Evolutionary conservation across 1,140 invertebrate genomes (phyloP).

Genomic region (Calliphora vicina): DNA sequence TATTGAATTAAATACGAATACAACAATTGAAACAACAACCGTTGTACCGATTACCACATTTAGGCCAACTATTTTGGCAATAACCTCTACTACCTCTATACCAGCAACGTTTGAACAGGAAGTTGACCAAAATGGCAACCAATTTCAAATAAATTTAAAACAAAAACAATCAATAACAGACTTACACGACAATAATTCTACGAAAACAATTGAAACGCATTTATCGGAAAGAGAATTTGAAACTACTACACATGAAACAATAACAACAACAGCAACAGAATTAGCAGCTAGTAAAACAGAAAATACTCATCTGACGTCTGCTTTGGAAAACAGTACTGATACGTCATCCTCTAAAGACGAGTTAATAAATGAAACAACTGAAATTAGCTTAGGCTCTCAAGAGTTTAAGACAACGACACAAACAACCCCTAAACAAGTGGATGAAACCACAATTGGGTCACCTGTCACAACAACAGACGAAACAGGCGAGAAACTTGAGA

Average conservation of each 20-base stretch:
- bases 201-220: conserved; percentile 23
- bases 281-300: too few relatives aligned
- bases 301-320: not conserved
- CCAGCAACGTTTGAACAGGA: not conserved
- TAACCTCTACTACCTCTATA: not conserved
- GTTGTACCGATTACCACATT: conserved; percentile 10
- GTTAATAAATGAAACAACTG: not conserved
- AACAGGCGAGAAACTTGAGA: not conserved
- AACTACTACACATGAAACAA: not conserved
- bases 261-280: not conserved
- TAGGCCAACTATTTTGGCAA: not conserved
- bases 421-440: conserved; percentile 11
- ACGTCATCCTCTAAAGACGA: conserved; percentile 15
- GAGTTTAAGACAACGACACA: not conserved
- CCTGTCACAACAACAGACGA: not conserved
- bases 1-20: not conserved
- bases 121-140: conserved; percentile 28
- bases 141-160: not conserved
- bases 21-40: not conserved
- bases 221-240: conserved; percentile 6
- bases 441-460: conserved; percentile 26
- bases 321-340: not conserved
- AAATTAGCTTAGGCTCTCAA: too few relatives aligned
- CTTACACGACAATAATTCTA: conserved; percentile 5
- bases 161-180: conserved; percentile 12